Base-by-base conservation (phyloP, 2,797 vertebrate genomes). In the Streptopelia turtur region DNA sequence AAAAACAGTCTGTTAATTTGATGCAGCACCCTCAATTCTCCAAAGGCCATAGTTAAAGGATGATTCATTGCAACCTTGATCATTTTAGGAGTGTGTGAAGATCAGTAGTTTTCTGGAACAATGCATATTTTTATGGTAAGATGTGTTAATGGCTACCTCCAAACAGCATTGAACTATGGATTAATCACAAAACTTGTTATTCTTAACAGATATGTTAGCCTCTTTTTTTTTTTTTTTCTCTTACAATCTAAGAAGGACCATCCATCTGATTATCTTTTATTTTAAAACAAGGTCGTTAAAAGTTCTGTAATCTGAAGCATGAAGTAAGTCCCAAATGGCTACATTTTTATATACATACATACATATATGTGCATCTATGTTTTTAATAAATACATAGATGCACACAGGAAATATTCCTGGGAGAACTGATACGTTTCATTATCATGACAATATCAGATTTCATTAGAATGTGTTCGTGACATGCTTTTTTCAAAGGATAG, bases 1-100 rank as follows among this genome's bases (percentile, higher is more conserved):
- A 47, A 81, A 90, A 95, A 70, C 52, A 57, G n/a, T 23, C 33
- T 55, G 33, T 89, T 91, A 91, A 91, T 83, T 91, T 93, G 43
- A 75, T 72, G 64, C 37, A 85, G 30, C 53, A 72, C 60, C 53
- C 13, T 52, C 43, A 61, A 1, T 43, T 89, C 80, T 95, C 53
- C 55, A 37, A 93, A 83, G 71, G 69, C n/a, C 50, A 43, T 3
- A 64, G 35, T 59, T 90, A 76, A 76, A 75, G 52, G 50, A 92
- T 11, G 15, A 53, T 50, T 91, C 55, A 39, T 50, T 93, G 61
- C 52, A 78, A 43, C 80, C 37, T 49, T 1, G 9, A 45, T 78
- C 17, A 69, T 79, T 87, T 90, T 31, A 75, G n/a, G 24, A 93
- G 77, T 25, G 52, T 78, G 45, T 79, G 81, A 68, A 79, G 50